phyloP scores from a whole-genome alignment of 2,113 vertebrate genomes.

The Plectropomus leopardus region DNA sequence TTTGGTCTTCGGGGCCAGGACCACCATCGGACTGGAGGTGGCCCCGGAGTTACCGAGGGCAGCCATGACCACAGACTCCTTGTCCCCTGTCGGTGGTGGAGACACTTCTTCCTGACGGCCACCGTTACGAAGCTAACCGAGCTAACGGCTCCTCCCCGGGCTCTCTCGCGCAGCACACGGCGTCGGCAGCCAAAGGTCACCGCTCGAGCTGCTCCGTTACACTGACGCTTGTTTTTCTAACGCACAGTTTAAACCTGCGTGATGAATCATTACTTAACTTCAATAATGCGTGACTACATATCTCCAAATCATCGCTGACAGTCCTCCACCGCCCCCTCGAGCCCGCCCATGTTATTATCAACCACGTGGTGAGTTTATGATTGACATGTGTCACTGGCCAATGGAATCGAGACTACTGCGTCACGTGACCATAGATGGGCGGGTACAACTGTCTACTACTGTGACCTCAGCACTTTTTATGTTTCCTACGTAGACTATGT shows the following conservation, averaged over 20 bases:
- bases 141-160: slow-evolving; percentile 32
- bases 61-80: slow-evolving; percentile 78
- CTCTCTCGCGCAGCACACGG: neutral
- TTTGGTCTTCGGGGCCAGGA: slow-evolving; percentile 89
- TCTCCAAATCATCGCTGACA: neutral
- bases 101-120: slow-evolving; percentile 47
- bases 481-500: too few relatives aligned
- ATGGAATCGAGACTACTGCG: neutral
- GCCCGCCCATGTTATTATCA: slow-evolving; percentile 63
- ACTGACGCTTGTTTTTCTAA: neutral
- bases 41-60: slow-evolving; percentile 81
- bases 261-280: slow-evolving; percentile 25
- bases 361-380: slow-evolving; percentile 58
- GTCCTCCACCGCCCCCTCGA: slow-evolving; percentile 61
- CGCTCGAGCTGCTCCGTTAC: neutral
- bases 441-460: neutral
- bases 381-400: slow-evolving; percentile 45
- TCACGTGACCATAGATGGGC: slow-evolving; percentile 39
- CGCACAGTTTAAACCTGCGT: neutral
- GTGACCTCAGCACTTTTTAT: neutral
- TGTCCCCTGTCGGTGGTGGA: slow-evolving; percentile 21
- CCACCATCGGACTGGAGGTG: slow-evolving; percentile 84
- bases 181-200: slow-evolving; percentile 27
- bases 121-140: slow-evolving; percentile 17
- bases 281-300: neutral